Evolutionary conservation across 2,888 invertebrate genomes (phyloP), one percentile per base, ranked within the genome.

Genomic region (Gastracanthus pulcherrimus): DNA sequence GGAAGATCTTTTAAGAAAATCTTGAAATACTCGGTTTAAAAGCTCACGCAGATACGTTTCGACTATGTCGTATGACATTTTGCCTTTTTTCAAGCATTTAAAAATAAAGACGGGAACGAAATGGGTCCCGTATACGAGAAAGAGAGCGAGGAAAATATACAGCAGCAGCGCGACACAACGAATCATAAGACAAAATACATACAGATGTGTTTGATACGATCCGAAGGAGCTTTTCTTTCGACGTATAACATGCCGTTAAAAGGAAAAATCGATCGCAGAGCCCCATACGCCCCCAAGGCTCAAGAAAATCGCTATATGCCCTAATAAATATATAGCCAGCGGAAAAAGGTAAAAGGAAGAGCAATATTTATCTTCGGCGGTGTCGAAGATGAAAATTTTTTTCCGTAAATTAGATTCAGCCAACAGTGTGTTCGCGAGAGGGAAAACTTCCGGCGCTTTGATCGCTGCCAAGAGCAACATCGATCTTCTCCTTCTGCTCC

Each of bases 381-480:
- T 26, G 23, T 29, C 31, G 60, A 60, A 34, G 34, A 60, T 55
- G 38, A 71, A 71, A 45, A n/a, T 67, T 26, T 31, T 67, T 26
- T 55, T 34, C 13, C 2, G 34, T 16, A 55, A 71, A 71, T 55
- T 58, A 71, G 38, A 71, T 71, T 58, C 55, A 55, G 38, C 34
- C 34, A 6, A 23, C 29, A 31, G 7, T n/a, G 19, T n/a, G n/a
- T n/a, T n/a, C n/a, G 11, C 58, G 58, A 29, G 11, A 16, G 36
- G 19, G 38, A 31, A n/a, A 62, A 16, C 38, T 64, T 64, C 64
- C 64, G 64, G 38, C 23, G 64, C 64, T 64, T 64, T 64, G 38
- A 64, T 64, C 64, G 64, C 23, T 38, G 23, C 64, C 38, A 38
- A 38, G 64, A 64, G 64, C 23, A 36, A 38, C 64, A 64, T 64